Evolutionary conservation across 2,797 vertebrate species (phyloP).

Genomic region (Dicrostonyx torquatus): DNA sequence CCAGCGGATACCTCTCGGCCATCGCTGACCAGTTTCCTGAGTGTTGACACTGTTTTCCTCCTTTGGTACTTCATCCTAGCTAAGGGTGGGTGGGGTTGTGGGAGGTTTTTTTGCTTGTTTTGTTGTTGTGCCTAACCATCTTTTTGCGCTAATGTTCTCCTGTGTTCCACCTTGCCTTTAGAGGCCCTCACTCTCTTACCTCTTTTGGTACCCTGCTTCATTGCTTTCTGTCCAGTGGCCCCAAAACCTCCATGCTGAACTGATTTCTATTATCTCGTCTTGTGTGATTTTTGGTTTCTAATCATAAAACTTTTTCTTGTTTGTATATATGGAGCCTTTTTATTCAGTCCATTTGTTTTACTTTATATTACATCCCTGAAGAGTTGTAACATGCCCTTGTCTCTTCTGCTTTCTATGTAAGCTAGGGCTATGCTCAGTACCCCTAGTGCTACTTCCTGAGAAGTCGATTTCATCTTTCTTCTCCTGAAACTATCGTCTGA

Average conservation of each 20-base stretch:
- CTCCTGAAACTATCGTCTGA: background rate
- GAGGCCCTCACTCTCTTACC: background rate
- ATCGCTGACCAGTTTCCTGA: background rate
- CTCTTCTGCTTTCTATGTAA: slow-evolving; percentile 1
- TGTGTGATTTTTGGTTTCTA: background rate
- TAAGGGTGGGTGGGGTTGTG: background rate
- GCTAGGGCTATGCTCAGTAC: background rate
- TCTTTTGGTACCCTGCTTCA: background rate
- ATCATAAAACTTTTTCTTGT: background rate
- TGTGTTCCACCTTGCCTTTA: background rate
- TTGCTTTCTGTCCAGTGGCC: background rate
- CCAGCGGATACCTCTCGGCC: background rate
- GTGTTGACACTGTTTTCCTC: background rate
- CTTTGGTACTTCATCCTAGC: background rate
- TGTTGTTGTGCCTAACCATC: background rate
- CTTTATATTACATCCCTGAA: slow-evolving; percentile 1
- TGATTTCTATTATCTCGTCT: background rate
- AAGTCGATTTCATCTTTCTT: slow-evolving; percentile 22
- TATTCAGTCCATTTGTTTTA: background rate
- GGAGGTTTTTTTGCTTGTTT: background rate
- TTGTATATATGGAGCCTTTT: background rate
- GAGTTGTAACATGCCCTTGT: background rate
- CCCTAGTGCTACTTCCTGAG: background rate
- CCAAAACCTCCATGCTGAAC: background rate
- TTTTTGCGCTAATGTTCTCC: background rate